phyloP scores from a whole-genome alignment of 2,113 vertebrate genomes.

The Regulus satrapa region DNA sequence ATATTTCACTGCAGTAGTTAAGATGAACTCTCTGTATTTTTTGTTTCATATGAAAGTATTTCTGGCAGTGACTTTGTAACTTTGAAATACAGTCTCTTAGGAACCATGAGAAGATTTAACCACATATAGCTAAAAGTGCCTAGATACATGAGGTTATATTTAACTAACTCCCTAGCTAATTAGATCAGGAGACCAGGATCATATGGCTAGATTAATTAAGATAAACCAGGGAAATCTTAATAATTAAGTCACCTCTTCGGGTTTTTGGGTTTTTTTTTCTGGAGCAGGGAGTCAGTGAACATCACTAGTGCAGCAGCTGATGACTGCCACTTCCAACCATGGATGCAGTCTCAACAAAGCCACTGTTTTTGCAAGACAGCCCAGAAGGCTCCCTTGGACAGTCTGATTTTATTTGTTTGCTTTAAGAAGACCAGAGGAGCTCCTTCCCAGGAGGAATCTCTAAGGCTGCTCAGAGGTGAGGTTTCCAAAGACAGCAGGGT shows the following conservation, averaged over 20 bases:
- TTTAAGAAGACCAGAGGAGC: neutral
- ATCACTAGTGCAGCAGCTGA: fast-evolving
- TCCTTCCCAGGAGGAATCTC: neutral
- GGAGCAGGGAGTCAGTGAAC: neutral
- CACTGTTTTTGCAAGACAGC: neutral
- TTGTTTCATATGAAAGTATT: constrained; percentile 10
- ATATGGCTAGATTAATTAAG: neutral
- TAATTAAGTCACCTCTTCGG: neutral
- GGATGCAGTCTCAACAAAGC: neutral
- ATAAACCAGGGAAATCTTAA: neutral
- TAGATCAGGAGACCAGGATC: neutral
- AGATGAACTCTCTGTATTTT: neutral
- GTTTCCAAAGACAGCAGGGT: neutral
- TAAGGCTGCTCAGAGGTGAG: neutral
- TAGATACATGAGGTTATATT: constrained; percentile 19
- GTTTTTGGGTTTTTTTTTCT: neutral
- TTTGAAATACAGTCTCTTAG: neutral
- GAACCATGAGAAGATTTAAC: neutral
- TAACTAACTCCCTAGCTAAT: constrained; percentile 14
- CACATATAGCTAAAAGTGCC: neutral
- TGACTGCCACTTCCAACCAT: neutral
- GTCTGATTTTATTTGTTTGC: neutral
- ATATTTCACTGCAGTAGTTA: neutral
- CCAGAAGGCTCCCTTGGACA: neutral
- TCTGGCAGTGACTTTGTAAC: neutral